Conservation (phyloP, 2,113 vertebrate species). For the Corythornis cristatus region DNA sequence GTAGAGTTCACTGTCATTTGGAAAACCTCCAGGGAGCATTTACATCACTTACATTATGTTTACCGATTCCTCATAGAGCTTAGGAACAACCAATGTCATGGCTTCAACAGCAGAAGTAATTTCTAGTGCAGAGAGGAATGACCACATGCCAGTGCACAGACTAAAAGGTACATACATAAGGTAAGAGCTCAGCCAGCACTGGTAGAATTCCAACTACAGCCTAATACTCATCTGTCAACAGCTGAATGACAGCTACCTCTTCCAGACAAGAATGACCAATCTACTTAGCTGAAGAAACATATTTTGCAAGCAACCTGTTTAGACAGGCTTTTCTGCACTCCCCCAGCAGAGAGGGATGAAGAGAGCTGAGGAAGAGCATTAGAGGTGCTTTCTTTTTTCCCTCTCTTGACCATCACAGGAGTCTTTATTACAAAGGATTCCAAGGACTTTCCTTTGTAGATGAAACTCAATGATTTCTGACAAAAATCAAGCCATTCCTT, state of each 20-base stretch:
- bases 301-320: neutral
- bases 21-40: neutral
- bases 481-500: neutral
- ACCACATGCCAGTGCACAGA: neutral
- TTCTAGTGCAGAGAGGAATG: neutral
- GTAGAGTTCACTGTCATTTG: neutral
- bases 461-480: neutral
- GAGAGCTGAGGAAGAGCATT: neutral
- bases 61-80: neutral
- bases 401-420: neutral
- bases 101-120: neutral
- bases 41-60: neutral
- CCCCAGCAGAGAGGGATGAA: neutral
- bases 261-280: neutral
- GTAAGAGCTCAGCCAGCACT: neutral
- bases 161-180: neutral
- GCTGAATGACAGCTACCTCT: neutral
- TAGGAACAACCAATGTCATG: neutral
- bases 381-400: neutral
- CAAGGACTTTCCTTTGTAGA: neutral
- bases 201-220: neutral
- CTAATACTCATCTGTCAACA: neutral
- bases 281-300: neutral
- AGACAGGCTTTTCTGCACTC: neutral
- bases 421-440: neutral